Evolutionary conservation across 1,140 invertebrate genomes (phyloP), one percentile per base, ranked within the genome.

Genomic region (Rhizoglyphus robini): DNA sequence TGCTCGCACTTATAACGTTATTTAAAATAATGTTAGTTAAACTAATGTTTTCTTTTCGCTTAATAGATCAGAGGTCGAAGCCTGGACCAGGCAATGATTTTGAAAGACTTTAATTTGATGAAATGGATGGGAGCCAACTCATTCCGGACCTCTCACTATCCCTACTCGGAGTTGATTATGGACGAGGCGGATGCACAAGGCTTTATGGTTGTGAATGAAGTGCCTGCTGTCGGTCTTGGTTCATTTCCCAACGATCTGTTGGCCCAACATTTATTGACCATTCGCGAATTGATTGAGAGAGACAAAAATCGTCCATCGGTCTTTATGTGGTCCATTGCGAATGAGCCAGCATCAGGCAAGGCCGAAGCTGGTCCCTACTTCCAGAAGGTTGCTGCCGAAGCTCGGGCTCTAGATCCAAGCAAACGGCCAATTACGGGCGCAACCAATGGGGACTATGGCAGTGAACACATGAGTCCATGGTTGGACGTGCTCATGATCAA

Each of bases 91-190:
- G n/a, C n/a, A n/a, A n/a, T n/a, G n/a, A n/a, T n/a, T n/a, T n/a
- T n/a, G n/a, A 63, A 65, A 47, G 95, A 99, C 74, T 88, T 95
- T 73, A 94, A 96, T 73, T 78, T 98, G 59, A 81, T 98, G 0
- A 87, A 88, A 75, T 98, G 95, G 95, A 80, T 95, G 29, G 92
- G 92, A 4, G 92, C 88, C n/a, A n/a, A n/a, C n/a, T n/a, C n/a
- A n/a, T n/a, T n/a, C n/a, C n/a, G n/a, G n/a, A n/a, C n/a, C n/a
- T n/a, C n/a, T n/a, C n/a, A n/a, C n/a, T n/a, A n/a, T n/a, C n/a
- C n/a, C n/a, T n/a, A n/a, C n/a, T n/a, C n/a, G n/a, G n/a, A n/a
- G n/a, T n/a, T n/a, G n/a, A n/a, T n/a, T n/a, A n/a, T n/a, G n/a
- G n/a, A n/a, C n/a, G n/a, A n/a, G n/a, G n/a, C n/a, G n/a, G n/a